phyloP scores from a whole-genome alignment of 2,888 invertebrate genomes.

The Coremacera marginata region DNA sequence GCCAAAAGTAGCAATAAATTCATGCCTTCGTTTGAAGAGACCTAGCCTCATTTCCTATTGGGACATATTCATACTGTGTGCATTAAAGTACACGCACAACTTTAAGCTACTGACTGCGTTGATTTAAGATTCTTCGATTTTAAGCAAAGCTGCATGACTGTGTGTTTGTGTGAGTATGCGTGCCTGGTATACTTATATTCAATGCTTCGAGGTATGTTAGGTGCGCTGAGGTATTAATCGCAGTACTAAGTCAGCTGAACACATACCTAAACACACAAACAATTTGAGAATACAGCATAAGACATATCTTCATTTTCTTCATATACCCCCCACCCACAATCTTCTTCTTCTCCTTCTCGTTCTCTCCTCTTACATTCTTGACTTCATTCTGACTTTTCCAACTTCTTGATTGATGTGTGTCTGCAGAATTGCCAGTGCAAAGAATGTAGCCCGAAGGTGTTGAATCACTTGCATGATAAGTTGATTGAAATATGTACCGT shows the following conservation, averaged over 20 bases:
- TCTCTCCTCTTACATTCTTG: neutral
- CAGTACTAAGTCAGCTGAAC: neutral
- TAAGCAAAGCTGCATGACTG: neutral
- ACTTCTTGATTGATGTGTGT: slow-evolving; percentile 24
- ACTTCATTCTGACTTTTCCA: neutral
- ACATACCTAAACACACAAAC: neutral
- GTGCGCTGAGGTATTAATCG: slow-evolving; percentile 9
- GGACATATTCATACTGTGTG: too few relatives aligned
- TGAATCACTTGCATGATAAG: slow-evolving; percentile 29
- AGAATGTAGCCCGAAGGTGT: slow-evolving; percentile 29
- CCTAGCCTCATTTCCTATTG: too few relatives aligned
- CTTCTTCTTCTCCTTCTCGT: neutral
- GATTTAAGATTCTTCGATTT: slow-evolving; percentile 11
- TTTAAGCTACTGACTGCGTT: slow-evolving; percentile 13
- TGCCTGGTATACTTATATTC: neutral
- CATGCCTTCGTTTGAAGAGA: too few relatives aligned
- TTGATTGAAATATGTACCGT: slow-evolving; percentile 35
- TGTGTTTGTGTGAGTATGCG: neutral
- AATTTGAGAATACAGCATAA: neutral
- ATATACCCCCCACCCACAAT: neutral
- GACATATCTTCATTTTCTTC: neutral
- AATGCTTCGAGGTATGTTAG: neutral
- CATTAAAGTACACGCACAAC: neutral
- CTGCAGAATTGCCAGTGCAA: slow-evolving; percentile 10
- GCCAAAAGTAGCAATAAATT: too few relatives aligned